Evolutionary conservation across 1,140 invertebrate genomes (phyloP), one percentile per base, ranked within the genome.

Genomic region (Drosophila dunni): DNA sequence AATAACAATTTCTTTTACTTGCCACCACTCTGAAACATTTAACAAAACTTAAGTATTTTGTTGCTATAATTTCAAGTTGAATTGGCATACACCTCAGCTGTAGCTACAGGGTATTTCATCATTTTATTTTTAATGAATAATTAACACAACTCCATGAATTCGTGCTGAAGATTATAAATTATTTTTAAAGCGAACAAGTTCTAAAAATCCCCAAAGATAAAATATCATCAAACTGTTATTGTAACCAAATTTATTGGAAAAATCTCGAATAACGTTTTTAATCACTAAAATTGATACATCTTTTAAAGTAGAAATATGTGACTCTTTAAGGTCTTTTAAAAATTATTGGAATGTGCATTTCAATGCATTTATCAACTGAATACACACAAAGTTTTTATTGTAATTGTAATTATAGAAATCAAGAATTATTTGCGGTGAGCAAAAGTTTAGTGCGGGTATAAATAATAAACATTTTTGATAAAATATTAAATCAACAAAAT

Each of bases 371-470:
- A 29, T 29, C 5, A 29, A 29, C 24, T 29, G 24, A 29, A 29
- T 29, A 29, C 24, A 40, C 8, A 40, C 10, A 20, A 7, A 1
- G 0, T 58, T 57, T 57, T 29, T 5, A 10, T 15, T 1, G 24
- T 33, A 9, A 34, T 42, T 44, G 51, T 68, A 36, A 44, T 53
- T 62, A 36, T 62, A 53, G 46, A 53, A 61, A 42, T 53, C 13
- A 50, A 36, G 15, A 53, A 45, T n/a, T 53, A 11, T 7, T 67
- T 72, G 69, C 24, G 63, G 54, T 72, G 66, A 33, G 40, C 20
- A 42, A 33, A 50, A 34, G 10, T 29, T 34, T 3, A 50, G 34
- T 66, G 68, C 68, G 51, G 62, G 68, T 40, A 29, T 29, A 65
- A 60, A 67, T 38, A 54, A 7, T 40, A 42, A 10, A 13, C 11